Evolutionary conservation across 92 coral and sea anemone genomes (phyloP).

Genomic region (Nematostella vectensis): DNA sequence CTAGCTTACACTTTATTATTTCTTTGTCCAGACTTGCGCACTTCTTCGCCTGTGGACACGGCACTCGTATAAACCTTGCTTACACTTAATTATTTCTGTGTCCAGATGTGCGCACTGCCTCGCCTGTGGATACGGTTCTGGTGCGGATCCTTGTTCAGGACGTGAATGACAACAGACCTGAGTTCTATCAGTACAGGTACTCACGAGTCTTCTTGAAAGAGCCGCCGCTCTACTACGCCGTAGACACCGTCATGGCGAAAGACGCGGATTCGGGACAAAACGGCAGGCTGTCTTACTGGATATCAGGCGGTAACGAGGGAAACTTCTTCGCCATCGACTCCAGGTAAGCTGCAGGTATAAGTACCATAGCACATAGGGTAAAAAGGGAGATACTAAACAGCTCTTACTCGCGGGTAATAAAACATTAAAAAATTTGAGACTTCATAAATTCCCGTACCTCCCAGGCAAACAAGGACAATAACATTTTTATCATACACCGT

Average conservation of each 20-base stretch:
- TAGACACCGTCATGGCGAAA: constrained; percentile 35
- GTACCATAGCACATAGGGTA: too few species aligned
- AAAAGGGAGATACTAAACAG: too few species aligned
- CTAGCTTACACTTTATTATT: too few species aligned
- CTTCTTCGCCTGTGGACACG: too few species aligned
- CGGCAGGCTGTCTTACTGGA: constrained; percentile 33
- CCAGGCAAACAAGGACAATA: too few species aligned
- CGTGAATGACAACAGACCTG: constrained; percentile 62
- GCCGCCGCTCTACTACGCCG: constrained; percentile 25
- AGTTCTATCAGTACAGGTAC: constrained; percentile 22
- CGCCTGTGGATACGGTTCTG: constrained; percentile 37
- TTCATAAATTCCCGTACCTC: too few species aligned
- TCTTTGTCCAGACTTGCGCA: too few species aligned
- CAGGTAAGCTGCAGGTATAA: constrained; percentile 33
- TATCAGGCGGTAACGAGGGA: constrained; percentile 33
- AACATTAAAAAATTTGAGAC: too few species aligned
- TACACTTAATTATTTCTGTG: background rate
- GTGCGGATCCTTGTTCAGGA: constrained; percentile 53
- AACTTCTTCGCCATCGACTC: constrained; percentile 36
- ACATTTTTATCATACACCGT: too few species aligned
- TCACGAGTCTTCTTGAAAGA: constrained; percentile 17
- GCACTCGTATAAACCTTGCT: too few species aligned
- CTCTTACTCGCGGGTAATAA: too few species aligned
- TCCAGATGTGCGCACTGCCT: constrained; percentile 6
- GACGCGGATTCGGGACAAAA: constrained; percentile 55